Conservation (phyloP, 2,113 vertebrate species). For the Arenaria interpres region DNA sequence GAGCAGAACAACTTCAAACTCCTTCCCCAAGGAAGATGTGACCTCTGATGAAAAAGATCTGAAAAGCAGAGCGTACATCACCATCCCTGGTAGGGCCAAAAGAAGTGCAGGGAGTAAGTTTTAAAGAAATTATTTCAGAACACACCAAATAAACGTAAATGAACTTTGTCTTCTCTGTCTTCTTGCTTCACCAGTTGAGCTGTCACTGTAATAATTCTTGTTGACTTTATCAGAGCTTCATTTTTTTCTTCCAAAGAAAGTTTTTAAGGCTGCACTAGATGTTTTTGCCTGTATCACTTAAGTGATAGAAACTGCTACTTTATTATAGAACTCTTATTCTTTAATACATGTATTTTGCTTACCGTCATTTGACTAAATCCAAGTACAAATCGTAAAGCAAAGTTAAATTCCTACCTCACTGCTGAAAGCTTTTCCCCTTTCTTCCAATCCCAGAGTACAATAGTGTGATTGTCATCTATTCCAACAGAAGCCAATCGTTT, state of each 20-base stretch:
- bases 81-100: background rate
- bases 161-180: background rate
- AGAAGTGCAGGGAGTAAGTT: background rate
- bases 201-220: background rate
- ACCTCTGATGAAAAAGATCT: background rate
- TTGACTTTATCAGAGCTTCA: background rate
- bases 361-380: background rate
- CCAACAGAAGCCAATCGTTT: slow-evolving; percentile 94
- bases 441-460: slow-evolving; percentile 98
- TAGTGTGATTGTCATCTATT: slow-evolving; percentile 92
- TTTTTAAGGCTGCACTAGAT: background rate
- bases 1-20: background rate
- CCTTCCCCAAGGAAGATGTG: background rate
- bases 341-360: background rate
- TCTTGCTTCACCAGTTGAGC: background rate
- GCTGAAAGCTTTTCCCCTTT: slow-evolving; percentile 95
- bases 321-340: background rate
- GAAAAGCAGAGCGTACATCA: background rate
- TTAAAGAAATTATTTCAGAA: background rate
- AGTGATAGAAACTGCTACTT: background rate
- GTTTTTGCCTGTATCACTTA: background rate
- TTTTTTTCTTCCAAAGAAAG: background rate
- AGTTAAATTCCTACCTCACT: slow-evolving; percentile 80
- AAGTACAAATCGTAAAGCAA: background rate
- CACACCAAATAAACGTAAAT: background rate